Conservation (phyloP, 2,113 vertebrate genomes). For the Plecturocebus donacophilus region DNA sequence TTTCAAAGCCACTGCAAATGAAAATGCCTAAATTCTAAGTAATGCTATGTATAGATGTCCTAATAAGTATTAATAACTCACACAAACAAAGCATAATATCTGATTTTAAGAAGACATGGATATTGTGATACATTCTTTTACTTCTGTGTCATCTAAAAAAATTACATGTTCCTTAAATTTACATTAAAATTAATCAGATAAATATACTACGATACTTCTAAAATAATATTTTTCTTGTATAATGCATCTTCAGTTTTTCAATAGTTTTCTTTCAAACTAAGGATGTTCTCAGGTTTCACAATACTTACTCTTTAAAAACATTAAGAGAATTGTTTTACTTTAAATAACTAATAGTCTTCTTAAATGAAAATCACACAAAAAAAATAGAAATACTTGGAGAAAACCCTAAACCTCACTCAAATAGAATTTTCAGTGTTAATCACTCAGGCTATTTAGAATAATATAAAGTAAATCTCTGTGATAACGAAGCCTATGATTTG, state of each 20-base stretch:
- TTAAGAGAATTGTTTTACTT: not conserved
- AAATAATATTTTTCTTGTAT: not conserved
- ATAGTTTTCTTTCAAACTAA: not conserved
- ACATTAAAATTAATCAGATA: not conserved
- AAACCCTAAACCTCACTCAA: not conserved
- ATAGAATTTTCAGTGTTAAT: not conserved
- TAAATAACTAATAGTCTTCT: not conserved
- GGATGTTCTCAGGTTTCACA: not conserved
- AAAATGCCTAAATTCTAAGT: not conserved
- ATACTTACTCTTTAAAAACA: not conserved
- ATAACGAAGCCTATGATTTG: not conserved
- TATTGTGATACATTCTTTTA: not conserved
- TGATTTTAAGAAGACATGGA: not conserved
- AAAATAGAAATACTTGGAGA: not conserved
- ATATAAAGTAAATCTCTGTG: not conserved
- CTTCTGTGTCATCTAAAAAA: not conserved
- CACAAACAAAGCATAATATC: not conserved
- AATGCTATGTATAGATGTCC: not conserved
- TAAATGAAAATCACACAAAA: not conserved
- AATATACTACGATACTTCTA: not conserved
- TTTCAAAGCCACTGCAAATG: too few species aligned
- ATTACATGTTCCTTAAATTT: not conserved
- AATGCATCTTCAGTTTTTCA: not conserved
- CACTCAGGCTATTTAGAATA: not conserved
- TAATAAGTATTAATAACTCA: slow-evolving; percentile 49